phyloP scores from a whole-genome alignment of 2,888 invertebrate genomes.

The Thymelicus sylvestris region DNA sequence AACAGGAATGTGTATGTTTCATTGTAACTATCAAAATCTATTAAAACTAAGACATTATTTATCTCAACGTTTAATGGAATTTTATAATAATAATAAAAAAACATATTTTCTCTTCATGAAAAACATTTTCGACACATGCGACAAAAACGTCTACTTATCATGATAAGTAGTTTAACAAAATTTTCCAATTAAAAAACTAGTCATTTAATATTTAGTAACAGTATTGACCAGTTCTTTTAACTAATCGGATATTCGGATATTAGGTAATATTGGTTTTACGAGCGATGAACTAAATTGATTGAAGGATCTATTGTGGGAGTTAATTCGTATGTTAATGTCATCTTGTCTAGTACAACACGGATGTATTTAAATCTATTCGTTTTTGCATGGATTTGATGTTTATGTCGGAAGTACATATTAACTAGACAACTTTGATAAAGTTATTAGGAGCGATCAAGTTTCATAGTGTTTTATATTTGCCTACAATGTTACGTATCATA shows the following conservation, averaged over 20 bases:
- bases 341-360: slow-evolving; percentile 24
- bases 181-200: background rate
- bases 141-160: background rate
- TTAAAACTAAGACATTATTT: too few species aligned
- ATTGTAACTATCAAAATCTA: too few species aligned
- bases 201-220: slow-evolving; percentile 1
- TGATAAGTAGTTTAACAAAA: background rate
- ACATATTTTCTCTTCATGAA: too few species aligned
- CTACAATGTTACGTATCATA: too few species aligned
- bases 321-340: slow-evolving; percentile 26
- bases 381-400: slow-evolving; percentile 7
- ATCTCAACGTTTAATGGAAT: too few species aligned
- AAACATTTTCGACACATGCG: too few species aligned
- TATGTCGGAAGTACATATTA: slow-evolving; percentile 20
- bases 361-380: slow-evolving; percentile 15
- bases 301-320: slow-evolving; percentile 18
- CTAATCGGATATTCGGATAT: slow-evolving; percentile 34
- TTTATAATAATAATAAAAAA: too few species aligned
- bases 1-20: too few species aligned
- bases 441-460: background rate
- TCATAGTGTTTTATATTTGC: background rate
- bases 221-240: background rate
- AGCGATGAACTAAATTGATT: slow-evolving; percentile 27
- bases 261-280: slow-evolving; percentile 41
- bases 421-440: slow-evolving; percentile 3